Base-by-base conservation (phyloP, 2,797 vertebrate species). In the Myotis pilosus region DNA sequence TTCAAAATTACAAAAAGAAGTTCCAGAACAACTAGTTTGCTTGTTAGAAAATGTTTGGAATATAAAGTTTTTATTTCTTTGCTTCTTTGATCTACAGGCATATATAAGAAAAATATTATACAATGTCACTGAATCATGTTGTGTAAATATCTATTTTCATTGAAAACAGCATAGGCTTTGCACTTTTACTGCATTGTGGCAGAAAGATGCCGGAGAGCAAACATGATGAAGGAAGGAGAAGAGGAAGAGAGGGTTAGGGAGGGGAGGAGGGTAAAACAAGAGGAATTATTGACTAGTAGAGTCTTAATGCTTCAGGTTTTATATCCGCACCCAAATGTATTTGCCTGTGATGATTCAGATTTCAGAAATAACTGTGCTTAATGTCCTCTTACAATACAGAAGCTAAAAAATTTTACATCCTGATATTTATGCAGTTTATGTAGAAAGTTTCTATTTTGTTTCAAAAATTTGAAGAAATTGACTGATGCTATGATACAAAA, bases 381-480 rank as follows among this genome's bases (percentile, higher is more conserved):
- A 69, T 83, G 11, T 69, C 91, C 2, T 92, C n/a, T 71, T 78
- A 87, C 1, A 94, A 85, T 20, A 79, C 3, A 36, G 66, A 94
- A 91, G 36, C 3, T n/a, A 85, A 94, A 76, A 55, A 8, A 22
- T 49, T 25, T 86, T 66, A 83, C 25, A 60, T 20, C 11, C 23
- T 83, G 13, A 74, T 49, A 86, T 87, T 60, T 88, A 74, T 88
- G n/a, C 6, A 66, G 68, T 72, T 85, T 79, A 30, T 79, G 76
- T 10, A 84, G 33, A 83, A 94, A 87, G 2, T 83, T 72, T 93
- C n/a, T 80, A 57, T 25, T 16, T 88, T 85, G 28, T 87, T 93
- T 82, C 8, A 89, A 92, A 88, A 78, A 49, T 33, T 89, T 38
- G 38, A 86, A 91, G 30, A 92, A 96, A 95, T 64, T 83, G 22